phyloP scores from a whole-genome alignment of 2,888 invertebrate species.

The Meta bourneti region DNA sequence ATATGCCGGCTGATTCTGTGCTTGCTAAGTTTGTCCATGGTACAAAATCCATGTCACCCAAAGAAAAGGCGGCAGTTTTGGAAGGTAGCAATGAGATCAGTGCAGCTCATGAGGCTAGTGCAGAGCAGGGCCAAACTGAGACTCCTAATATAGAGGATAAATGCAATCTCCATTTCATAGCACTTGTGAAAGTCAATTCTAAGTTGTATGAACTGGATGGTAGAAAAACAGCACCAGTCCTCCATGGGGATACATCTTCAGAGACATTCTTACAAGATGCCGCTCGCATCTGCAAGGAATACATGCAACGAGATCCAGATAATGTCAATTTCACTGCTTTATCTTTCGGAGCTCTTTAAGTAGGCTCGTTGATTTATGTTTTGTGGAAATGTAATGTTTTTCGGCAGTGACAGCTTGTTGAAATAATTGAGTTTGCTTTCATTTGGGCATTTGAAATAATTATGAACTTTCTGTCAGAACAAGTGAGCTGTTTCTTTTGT shows the following conservation, averaged over 20 bases:
- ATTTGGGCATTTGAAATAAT: no score
- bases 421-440: no score
- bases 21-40: slow-evolving; percentile 89
- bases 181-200: slow-evolving; percentile 91
- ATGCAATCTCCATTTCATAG: slow-evolving; percentile 93
- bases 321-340: slow-evolving; percentile 93
- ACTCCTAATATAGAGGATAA: slow-evolving; percentile 88
- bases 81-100: slow-evolving; percentile 84
- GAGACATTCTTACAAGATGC: slow-evolving; percentile 49
- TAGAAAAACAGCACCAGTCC: slow-evolving; percentile 55
- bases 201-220: slow-evolving; percentile 90
- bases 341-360: slow-evolving; percentile 83
- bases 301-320: slow-evolving; percentile 92
- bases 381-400: not conserved
- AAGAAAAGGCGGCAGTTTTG: slow-evolving; percentile 73
- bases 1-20: slow-evolving; percentile 78
- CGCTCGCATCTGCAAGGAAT: slow-evolving; percentile 87
- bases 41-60: slow-evolving; percentile 81
- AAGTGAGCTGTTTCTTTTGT: no score
- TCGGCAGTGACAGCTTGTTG: no score
- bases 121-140: slow-evolving; percentile 94
- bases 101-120: slow-evolving; percentile 90
- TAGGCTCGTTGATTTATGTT: not conserved
- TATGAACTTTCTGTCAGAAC: no score
- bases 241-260: slow-evolving; percentile 19